These are phyloP conservation scores for Zaprionus tsacasi DNA, from an alignment of 1,140 invertebrate genomes.

Conservation along the genomic window DNA sequence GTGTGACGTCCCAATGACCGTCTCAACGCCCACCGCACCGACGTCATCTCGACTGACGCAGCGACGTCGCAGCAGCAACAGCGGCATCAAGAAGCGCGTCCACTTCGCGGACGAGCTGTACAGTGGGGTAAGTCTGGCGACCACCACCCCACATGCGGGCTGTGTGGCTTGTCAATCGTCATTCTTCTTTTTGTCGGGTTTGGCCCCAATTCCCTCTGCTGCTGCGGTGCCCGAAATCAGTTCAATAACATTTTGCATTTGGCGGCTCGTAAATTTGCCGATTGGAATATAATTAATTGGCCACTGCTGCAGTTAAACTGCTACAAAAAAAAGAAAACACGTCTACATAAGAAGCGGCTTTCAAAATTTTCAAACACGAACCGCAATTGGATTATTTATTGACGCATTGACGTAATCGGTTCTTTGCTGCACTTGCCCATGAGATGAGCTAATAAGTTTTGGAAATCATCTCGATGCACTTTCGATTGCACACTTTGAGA, in stretches of 20 bases:
- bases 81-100: slow-evolving; percentile 77
- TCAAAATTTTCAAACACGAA: slow-evolving; percentile 32
- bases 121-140: slow-evolving; percentile 63
- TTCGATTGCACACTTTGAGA: slow-evolving; percentile 21
- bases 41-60: slow-evolving; percentile 46
- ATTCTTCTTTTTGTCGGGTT: slow-evolving; percentile 21
- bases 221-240: slow-evolving; percentile 62
- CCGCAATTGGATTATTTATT: slow-evolving; percentile 35
- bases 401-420: slow-evolving; percentile 51
- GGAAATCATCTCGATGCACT: slow-evolving; percentile 21
- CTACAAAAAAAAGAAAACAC: slow-evolving; percentile 30
- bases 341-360: slow-evolving; percentile 11
- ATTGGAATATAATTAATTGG: slow-evolving; percentile 74
- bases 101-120: slow-evolving; percentile 72
- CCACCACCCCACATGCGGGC: slow-evolving; percentile 21
- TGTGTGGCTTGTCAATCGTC: slow-evolving; percentile 68
- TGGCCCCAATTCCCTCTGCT: slow-evolving; percentile 67
- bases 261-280: slow-evolving; percentile 73
- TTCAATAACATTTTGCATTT: slow-evolving; percentile 76
- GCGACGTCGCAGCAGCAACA: slow-evolving; percentile 57
- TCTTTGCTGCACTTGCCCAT: slow-evolving; percentile 31
- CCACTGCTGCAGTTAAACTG: slow-evolving; percentile 64
- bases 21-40: slow-evolving; percentile 8
- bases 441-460: slow-evolving; percentile 22
- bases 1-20: slow-evolving; percentile 15